phyloP scores from a whole-genome alignment of 2,797 vertebrate genomes.

The Threskiornis aethiopicus region DNA sequence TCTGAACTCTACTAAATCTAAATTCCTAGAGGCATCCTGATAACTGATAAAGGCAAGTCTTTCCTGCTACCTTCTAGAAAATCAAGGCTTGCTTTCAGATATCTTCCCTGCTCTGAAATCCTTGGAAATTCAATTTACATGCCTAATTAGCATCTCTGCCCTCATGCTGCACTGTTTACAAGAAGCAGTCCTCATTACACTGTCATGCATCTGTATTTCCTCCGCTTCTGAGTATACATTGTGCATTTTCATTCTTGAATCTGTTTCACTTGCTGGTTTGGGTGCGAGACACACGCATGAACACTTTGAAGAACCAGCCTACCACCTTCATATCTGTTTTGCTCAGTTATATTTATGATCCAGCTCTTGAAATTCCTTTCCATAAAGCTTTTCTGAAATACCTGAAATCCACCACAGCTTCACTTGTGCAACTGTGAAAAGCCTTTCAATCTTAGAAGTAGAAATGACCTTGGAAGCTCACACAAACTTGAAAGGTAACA shows the following conservation, averaged over 20 bases:
- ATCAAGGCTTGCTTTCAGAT: neutral
- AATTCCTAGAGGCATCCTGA: neutral
- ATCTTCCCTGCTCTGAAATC: neutral
- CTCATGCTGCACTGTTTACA: neutral
- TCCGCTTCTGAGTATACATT: neutral
- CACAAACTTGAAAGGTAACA: neutral
- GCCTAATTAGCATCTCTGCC: neutral
- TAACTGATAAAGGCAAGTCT: neutral
- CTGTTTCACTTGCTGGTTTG: neutral
- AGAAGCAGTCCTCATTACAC: neutral
- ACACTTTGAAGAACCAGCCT: neutral
- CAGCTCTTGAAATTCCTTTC: neutral
- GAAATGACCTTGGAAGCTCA: neutral
- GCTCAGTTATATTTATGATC: neutral
- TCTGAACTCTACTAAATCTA: neutral
- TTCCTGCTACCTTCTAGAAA: neutral
- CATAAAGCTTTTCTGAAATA: neutral
- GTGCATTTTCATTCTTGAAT: neutral
- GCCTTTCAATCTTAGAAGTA: neutral
- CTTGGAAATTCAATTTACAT: neutral
- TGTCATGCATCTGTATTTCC: neutral
- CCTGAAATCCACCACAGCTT: neutral
- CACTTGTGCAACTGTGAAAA: neutral
- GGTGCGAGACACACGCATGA: neutral
- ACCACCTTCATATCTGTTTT: neutral